Evolutionary conservation across 2,113 vertebrate species (phyloP).

Genomic region (Toxostoma redivivum): DNA sequence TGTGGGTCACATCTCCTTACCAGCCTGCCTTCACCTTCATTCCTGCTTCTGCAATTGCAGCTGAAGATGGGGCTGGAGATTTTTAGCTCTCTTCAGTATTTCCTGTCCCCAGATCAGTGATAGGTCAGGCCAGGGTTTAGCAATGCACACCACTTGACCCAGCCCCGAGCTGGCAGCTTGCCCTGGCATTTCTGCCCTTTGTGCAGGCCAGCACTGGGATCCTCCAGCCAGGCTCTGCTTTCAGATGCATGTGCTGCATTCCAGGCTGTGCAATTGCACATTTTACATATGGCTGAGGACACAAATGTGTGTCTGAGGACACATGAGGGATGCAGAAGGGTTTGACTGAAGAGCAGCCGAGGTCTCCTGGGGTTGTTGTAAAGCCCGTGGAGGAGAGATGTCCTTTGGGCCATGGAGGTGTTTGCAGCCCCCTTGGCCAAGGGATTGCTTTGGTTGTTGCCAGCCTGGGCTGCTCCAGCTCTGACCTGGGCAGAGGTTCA

Average conservation of each 20-base stretch:
- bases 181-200: not conserved
- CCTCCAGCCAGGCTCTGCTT: not conserved
- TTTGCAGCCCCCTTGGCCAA: not conserved
- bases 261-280: fast-evolving
- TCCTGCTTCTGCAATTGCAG: not conserved
- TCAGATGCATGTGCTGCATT: fast-evolving
- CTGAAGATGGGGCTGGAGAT: not conserved
- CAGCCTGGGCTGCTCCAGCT: not conserved
- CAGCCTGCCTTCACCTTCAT: constrained; percentile 20
- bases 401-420: not conserved
- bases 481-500: not conserved
- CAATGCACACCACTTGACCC: fast-evolving
- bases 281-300: too few relatives aligned
- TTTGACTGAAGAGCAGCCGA: not conserved
- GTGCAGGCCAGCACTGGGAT: not conserved
- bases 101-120: not conserved
- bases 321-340: fast-evolving
- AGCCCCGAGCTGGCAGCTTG: not conserved
- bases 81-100: not conserved
- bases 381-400: fast-evolving
- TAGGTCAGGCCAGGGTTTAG: not conserved
- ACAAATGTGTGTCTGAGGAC: not conserved
- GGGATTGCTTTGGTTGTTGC: fast-evolving
- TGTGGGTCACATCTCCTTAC: not conserved
- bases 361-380: fast-evolving